Evolutionary conservation across 35 echinoderm and acorn worm genomes (phyloP).

Genomic region (Apostichopus japonicus): DNA sequence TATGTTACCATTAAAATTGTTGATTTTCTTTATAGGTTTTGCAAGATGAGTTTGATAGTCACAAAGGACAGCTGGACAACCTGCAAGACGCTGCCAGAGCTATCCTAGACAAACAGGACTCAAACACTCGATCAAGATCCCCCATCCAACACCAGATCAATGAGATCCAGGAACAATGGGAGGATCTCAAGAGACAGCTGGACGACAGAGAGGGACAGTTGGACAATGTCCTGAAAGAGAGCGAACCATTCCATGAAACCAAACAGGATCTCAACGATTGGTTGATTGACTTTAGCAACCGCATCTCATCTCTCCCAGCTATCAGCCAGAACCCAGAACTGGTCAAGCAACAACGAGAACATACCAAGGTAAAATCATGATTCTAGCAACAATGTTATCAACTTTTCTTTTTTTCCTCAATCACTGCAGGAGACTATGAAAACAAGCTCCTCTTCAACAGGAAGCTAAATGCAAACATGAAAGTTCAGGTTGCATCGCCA

Average conservation of each 20-base stretch:
- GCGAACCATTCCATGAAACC: slow-evolving; percentile 93
- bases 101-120: slow-evolving; percentile 87
- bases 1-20: background rate
- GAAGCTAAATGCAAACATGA: too few relatives aligned
- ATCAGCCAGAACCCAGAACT: slow-evolving; percentile 89
- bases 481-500: too few relatives aligned
- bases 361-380: slow-evolving; percentile 86
- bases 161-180: slow-evolving; percentile 85
- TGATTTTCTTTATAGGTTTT: slow-evolving; percentile 63
- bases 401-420: background rate
- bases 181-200: slow-evolving; percentile 84
- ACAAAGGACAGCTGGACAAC: slow-evolving; percentile 90
- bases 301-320: slow-evolving; percentile 75
- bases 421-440: slow-evolving; percentile 32
- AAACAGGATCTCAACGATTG: slow-evolving; percentile 90
- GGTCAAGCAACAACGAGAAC: slow-evolving; percentile 92
- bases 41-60: slow-evolving; percentile 91
- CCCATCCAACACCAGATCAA: slow-evolving; percentile 82
- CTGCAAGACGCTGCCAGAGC: slow-evolving; percentile 82
- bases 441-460: too few relatives aligned
- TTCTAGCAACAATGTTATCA: too few relatives aligned
- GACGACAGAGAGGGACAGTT: slow-evolving; percentile 91
- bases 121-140: slow-evolving; percentile 51
- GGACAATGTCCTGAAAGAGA: slow-evolving; percentile 85
- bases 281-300: slow-evolving; percentile 83